Percentiles rank a stretch among this genome's conserved stretches.
phyloP scores from a whole-genome alignment of 2,888 invertebrate genomes.

The Alitta virens region DNA sequence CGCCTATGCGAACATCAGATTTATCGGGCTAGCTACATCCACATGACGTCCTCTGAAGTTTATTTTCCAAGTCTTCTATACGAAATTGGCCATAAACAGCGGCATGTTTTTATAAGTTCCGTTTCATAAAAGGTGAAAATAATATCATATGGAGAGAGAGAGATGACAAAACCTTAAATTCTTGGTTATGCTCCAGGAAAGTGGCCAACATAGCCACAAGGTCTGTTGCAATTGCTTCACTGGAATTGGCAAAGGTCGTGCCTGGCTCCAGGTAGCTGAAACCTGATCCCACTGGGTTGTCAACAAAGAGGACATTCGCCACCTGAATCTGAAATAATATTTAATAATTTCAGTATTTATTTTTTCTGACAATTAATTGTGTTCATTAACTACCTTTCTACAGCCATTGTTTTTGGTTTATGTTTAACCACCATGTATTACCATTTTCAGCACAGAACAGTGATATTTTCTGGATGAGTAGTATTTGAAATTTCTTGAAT shows the following conservation, averaged over 20 bases:
- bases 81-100: not conserved
- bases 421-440: too few relatives aligned
- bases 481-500: too few relatives aligned
- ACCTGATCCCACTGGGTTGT: constrained; percentile 34
- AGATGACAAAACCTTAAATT: constrained; percentile 30
- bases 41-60: too few relatives aligned
- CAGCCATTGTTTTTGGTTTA: too few relatives aligned
- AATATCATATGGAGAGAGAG: constrained; percentile 1
- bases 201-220: constrained; percentile 17
- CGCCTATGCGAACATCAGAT: too few relatives aligned
- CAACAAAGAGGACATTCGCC: constrained; percentile 30
- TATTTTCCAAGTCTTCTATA: not conserved
- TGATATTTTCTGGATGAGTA: too few relatives aligned
- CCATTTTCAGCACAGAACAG: too few relatives aligned
- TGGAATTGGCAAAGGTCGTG: constrained; percentile 22
- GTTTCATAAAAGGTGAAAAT: not conserved
- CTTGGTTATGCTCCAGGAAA: constrained; percentile 22
- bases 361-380: too few relatives aligned
- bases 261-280: constrained; percentile 33
- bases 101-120: not conserved
- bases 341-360: too few relatives aligned
- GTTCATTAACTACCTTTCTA: too few relatives aligned
- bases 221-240: constrained; percentile 23
- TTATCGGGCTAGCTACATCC: too few relatives aligned
- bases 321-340: constrained; percentile 28